These are phyloP conservation scores for Cnemophilus loriae DNA, from an alignment of 2,113 vertebrate species.

Conservation along the genomic window DNA sequence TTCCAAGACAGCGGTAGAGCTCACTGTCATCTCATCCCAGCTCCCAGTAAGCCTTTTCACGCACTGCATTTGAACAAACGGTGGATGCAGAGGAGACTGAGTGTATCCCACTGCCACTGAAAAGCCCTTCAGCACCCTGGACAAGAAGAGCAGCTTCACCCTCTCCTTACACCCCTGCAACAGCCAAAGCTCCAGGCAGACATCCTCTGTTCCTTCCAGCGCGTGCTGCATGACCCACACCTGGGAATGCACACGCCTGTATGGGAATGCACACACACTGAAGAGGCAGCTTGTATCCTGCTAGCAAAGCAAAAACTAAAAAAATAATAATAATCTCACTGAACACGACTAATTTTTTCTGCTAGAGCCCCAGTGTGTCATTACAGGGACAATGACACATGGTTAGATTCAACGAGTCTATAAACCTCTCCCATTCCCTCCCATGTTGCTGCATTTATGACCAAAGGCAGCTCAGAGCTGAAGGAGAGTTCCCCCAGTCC, in stretches of 20 bases:
- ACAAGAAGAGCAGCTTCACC: not conserved
- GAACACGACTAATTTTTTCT: not conserved
- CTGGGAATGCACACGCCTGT: not conserved
- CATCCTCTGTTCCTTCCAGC: not conserved
- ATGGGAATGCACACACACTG: not conserved
- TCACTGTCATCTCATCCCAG: not conserved
- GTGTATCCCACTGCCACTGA: rapidly evolving
- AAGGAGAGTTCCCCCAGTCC: not conserved
- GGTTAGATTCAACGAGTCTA: not conserved
- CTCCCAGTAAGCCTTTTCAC: not conserved
- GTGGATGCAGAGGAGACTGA: not conserved
- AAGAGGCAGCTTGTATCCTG: not conserved
- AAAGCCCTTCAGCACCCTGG: constrained; percentile 50
- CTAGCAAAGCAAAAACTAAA: not conserved
- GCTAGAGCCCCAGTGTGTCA: not conserved
- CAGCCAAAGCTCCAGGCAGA: not conserved
- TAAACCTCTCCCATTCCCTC: not conserved
- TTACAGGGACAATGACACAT: not conserved
- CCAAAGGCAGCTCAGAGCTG: not conserved
- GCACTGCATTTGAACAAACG: not conserved
- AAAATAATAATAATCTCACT: not conserved
- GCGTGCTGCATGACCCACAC: not conserved
- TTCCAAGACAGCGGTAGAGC: not conserved
- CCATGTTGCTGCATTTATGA: not conserved
- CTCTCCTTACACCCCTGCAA: rapidly evolving